These are phyloP conservation scores for Galago senegalensis DNA, from an alignment of 2,797 vertebrate species.

Conservation along the genomic window DNA sequence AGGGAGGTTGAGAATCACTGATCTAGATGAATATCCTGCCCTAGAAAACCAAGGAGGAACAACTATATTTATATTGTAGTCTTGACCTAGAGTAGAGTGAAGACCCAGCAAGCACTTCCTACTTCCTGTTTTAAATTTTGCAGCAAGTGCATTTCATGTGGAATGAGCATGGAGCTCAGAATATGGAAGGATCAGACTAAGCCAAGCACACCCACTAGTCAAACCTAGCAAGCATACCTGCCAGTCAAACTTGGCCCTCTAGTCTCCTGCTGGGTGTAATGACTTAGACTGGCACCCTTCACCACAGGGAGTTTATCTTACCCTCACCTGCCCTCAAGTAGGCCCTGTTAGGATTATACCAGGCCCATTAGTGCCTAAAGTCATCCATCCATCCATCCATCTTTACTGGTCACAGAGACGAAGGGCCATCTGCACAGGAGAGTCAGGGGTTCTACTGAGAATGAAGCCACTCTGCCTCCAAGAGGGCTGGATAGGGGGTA, in stretches of 20 bases:
- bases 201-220: neutral
- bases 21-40: neutral
- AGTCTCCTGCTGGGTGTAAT: too few relatives aligned
- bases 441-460: neutral
- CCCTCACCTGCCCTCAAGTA: neutral
- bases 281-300: too few relatives aligned
- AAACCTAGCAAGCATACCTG: neutral
- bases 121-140: conserved; percentile 58
- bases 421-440: neutral
- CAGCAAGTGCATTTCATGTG: neutral
- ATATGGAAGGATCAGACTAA: neutral
- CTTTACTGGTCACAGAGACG: neutral
- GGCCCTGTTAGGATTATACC: neutral
- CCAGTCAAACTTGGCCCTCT: neutral
- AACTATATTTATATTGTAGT: neutral
- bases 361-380: neutral
- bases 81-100: neutral
- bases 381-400: neutral
- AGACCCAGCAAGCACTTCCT: neutral
- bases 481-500: accelerated
- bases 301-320: too few relatives aligned
- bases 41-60: neutral
- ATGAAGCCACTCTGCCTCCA: neutral
- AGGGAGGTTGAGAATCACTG: too few relatives aligned
- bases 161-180: neutral